A percentile compares a stretch with the other conserved stretches of the same genome.
These are phyloP conservation scores for Catocala sponsa DNA, from an alignment of 2,888 invertebrate species.

Conservation along the genomic window DNA sequence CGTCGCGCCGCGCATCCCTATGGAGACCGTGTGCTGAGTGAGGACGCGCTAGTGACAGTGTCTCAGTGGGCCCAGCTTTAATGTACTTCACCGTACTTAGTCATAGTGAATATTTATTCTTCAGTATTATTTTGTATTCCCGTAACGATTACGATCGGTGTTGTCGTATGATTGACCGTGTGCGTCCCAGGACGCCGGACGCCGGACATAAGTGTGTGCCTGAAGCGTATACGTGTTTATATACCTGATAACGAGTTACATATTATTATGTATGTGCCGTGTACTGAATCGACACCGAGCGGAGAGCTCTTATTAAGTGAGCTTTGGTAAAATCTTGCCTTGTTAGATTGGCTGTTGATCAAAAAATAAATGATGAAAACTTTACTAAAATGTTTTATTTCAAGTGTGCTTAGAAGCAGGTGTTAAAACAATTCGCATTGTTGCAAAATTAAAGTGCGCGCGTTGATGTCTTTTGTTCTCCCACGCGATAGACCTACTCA, in stretches of 20 bases:
- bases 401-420: too few species aligned
- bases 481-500: too few species aligned
- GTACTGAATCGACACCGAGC: conserved; percentile 23
- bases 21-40: conserved; percentile 89
- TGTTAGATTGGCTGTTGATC: conserved; percentile 76
- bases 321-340: conserved; percentile 67
- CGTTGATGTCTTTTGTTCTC: conserved; percentile 72
- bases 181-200: conserved; percentile 1
- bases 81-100: conserved; percentile 54
- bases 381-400: conserved; percentile 36
- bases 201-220: conserved; percentile 15
- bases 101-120: conserved; percentile 71
- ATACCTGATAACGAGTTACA: conserved; percentile 29
- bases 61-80: conserved; percentile 44
- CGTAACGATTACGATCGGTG: conserved; percentile 66
- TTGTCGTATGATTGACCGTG: conserved; percentile 44
- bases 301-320: conserved; percentile 24
- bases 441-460: conserved; percentile 39
- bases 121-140: conserved; percentile 83
- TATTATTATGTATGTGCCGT: conserved; percentile 34
- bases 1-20: conserved; percentile 81
- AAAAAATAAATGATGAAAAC: conserved; percentile 63
- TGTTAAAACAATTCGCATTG: neutral
- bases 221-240: conserved; percentile 27
- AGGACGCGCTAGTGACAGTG: neutral